Percentiles rank a stretch among this genome's conserved stretches.
These are phyloP conservation scores for Drosophila nebulosa DNA, from an alignment of 1,140 invertebrate species.

Conservation along the genomic window DNA sequence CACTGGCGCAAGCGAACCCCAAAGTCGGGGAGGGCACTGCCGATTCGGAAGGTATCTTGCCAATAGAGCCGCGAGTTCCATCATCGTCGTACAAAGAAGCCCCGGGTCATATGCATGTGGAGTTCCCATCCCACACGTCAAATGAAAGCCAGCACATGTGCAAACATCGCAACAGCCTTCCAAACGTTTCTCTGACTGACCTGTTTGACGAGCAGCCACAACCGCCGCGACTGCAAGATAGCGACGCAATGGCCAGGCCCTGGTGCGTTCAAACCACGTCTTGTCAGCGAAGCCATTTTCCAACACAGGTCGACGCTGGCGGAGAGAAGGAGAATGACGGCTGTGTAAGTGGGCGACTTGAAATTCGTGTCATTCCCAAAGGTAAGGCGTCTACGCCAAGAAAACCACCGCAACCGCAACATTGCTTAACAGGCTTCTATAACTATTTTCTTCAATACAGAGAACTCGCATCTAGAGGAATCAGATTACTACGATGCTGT, in stretches of 20 bases:
- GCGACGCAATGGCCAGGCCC: conserved; percentile 13
- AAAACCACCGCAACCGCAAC: background rate
- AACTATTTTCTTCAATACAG: conserved; percentile 6
- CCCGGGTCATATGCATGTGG: background rate
- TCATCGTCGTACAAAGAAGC: conserved; percentile 28
- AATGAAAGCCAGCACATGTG: conserved; percentile 24
- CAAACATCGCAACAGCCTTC: conserved; percentile 67
- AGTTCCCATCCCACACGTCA: conserved; percentile 23
- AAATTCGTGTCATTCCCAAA: conserved; percentile 88
- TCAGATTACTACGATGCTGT: conserved; percentile 71
- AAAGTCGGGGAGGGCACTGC: conserved; percentile 11
- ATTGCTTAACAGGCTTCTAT: background rate
- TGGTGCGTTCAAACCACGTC: conserved; percentile 51
- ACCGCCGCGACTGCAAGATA: background rate
- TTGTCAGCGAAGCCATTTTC: conserved; percentile 32
- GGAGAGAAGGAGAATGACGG: conserved; percentile 80
- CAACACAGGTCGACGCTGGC: background rate
- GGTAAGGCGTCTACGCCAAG: conserved; percentile 34
- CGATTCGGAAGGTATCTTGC: background rate
- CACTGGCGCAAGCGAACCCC: background rate
- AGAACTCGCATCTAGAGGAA: conserved; percentile 66
- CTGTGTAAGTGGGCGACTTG: conserved; percentile 88
- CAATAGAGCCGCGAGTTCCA: background rate
- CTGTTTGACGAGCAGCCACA: conserved; percentile 34
- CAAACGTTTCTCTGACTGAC: conserved; percentile 60